These are phyloP conservation scores for Danio tinwini DNA, from an alignment of 2,797 vertebrate species.

Conservation along the genomic window DNA sequence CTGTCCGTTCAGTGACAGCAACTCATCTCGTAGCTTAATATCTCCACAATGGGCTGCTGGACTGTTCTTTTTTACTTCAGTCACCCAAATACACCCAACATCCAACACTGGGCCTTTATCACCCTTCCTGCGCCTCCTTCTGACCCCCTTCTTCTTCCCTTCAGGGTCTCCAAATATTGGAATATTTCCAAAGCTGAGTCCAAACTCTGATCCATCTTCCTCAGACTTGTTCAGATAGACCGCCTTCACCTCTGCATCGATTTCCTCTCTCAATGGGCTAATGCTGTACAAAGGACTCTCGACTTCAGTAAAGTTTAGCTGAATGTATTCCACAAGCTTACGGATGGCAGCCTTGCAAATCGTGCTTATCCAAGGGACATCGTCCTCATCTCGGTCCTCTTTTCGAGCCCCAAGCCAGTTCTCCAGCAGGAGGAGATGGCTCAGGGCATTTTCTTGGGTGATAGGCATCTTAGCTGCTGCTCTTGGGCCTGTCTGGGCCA, in stretches of 20 bases:
- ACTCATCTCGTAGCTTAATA: constrained; percentile 90
- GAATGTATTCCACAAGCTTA: constrained; percentile 93
- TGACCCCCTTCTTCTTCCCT: constrained; percentile 84
- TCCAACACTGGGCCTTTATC: constrained; percentile 88
- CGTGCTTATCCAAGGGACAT: constrained; percentile 70
- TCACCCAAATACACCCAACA: constrained; percentile 96
- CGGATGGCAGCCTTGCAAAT: constrained; percentile 87
- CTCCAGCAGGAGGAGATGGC: constrained; percentile 88
- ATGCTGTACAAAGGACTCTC: constrained; percentile 46
- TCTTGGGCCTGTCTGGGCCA: constrained; percentile 55
- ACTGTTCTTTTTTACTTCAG: constrained; percentile 92
- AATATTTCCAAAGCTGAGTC: constrained; percentile 94
- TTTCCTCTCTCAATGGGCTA: constrained; percentile 60
- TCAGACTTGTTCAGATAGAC: constrained; percentile 84
- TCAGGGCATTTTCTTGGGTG: constrained; percentile 91
- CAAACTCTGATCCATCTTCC: constrained; percentile 80
- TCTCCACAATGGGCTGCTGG: constrained; percentile 85
- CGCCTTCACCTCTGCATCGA: constrained; percentile 86
- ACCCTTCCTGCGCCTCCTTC: constrained; percentile 81
- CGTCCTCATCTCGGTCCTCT: constrained; percentile 59
- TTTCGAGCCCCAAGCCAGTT: constrained; percentile 84
- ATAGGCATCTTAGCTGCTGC: constrained; percentile 87
- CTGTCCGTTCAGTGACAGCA: constrained; percentile 94
- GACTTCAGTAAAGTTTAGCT: constrained; percentile 88
- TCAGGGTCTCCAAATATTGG: constrained; percentile 93